Evolutionary conservation across 2,113 vertebrate species (phyloP), one percentile per base, ranked within the genome.

Genomic region (Nibea coibor): DNA sequence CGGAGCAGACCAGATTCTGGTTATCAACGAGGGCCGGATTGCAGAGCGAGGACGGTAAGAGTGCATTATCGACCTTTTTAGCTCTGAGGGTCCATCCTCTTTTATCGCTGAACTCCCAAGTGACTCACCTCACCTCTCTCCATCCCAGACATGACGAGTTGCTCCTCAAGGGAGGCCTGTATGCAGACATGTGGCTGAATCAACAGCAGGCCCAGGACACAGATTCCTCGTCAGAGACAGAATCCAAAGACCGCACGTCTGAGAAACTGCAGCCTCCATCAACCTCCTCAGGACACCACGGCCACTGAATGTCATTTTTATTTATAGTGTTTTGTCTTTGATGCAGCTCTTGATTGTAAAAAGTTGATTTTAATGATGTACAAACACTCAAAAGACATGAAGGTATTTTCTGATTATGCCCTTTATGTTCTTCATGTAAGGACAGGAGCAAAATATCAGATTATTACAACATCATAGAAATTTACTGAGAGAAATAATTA

Each of bases 1-100:
- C 0, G 93, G 70, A 3, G 97, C 98, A 17, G 97, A 99, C 88
- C 97, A 97, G 92, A 99, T 99, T 84, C 94, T 99, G 15, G 97
- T 99, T 56, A 89, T 99, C 76, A 96, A 91, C 10, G 96, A 98
- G 0, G 97, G 98, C 19, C 91, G 82, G 69, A 96, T 99, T 0
- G 94, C 91, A 0, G 98, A 99, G 81, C 93, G 95, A 51, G 98
- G 98, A 86, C 92, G 96, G 98, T 99, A 87, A 95, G 91, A 53
- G 20, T 31, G 0, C 14, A 10, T 24, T 7, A 0, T n/a, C 66
- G 11, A 57, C 1, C 54, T 43, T 28, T n/a, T 28, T 24, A 22
- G 20, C 14, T 39, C 17, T 31, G 14, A 75, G 20, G n/a, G 15
- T 7, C 26, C 10, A 5, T 51, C 1, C 8, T 26, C 4, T 9